phyloP scores from a whole-genome alignment of 2,113 vertebrate species.

The Mystacornis crossleyi region DNA sequence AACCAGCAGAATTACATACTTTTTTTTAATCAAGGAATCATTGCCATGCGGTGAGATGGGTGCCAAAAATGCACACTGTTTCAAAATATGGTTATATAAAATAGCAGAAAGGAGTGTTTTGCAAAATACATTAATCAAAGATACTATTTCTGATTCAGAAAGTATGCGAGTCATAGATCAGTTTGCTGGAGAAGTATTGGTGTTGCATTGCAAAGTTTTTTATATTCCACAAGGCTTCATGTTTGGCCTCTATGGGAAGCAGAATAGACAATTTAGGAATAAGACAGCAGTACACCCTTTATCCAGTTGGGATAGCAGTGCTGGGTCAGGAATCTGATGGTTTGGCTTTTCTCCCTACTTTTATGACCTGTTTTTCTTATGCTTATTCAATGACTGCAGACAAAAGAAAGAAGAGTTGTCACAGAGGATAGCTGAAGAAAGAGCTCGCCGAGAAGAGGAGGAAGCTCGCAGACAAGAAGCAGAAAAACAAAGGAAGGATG shows the following conservation, averaged over 20 bases:
- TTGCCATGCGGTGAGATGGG: background rate
- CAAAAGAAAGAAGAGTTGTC: conserved; percentile 87
- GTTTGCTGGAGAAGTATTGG: background rate
- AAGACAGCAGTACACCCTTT: background rate
- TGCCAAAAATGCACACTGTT: background rate
- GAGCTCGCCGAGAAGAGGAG: conserved; percentile 85
- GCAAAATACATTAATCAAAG: background rate
- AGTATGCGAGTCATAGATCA: accelerated
- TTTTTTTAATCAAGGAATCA: background rate
- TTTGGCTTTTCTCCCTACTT: background rate
- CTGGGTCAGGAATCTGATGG: background rate
- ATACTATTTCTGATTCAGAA: background rate
- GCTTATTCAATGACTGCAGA: conserved; percentile 62
- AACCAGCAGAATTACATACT: background rate
- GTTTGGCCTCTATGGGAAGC: background rate
- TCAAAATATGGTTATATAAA: background rate
- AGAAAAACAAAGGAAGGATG: conserved; percentile 72
- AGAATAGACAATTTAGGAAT: background rate
- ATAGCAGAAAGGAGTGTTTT: background rate
- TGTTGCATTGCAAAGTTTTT: background rate
- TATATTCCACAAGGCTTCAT: background rate
- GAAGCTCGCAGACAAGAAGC: conserved; percentile 81
- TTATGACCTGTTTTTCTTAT: background rate
- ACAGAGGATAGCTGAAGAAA: conserved; percentile 86
- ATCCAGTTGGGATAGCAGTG: background rate